A percentile compares a stretch with the other conserved stretches of the same genome.
Conservation (phyloP, 2,113 vertebrate genomes). For the Pycnonotus jocosus region DNA sequence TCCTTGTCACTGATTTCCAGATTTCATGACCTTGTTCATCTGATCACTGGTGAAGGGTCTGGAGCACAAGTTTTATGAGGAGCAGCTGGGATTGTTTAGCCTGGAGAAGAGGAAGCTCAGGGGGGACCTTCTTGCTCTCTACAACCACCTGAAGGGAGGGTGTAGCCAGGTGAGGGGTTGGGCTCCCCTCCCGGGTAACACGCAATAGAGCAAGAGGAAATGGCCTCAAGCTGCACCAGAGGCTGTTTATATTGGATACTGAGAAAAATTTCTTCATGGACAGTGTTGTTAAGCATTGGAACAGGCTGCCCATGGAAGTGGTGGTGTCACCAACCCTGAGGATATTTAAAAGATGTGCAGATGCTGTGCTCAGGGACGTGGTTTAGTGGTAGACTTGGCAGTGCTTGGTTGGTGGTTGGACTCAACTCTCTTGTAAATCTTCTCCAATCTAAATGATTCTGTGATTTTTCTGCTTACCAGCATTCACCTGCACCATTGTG, state of each 20-base stretch:
- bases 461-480: not conserved
- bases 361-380: not conserved
- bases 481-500: not conserved
- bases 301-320: not conserved
- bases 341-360: rapidly evolving
- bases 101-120: not conserved
- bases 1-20: not conserved
- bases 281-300: not conserved
- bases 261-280: not conserved
- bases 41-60: not conserved
- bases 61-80: not conserved
- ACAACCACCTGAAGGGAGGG: not conserved
- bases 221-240: not conserved
- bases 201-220: not conserved
- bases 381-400: not conserved
- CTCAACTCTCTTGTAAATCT: rapidly evolving
- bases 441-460: not conserved
- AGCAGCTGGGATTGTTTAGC: not conserved
- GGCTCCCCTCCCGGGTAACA: too few species aligned
- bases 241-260: not conserved
- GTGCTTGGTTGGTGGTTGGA: not conserved
- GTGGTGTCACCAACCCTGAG: not conserved
- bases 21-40: rapidly evolving
- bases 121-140: not conserved
- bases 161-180: too few species aligned